These are phyloP conservation scores for Etheostoma spectabile DNA, from an alignment of 2,113 vertebrate genomes.

Conservation along the genomic window DNA sequence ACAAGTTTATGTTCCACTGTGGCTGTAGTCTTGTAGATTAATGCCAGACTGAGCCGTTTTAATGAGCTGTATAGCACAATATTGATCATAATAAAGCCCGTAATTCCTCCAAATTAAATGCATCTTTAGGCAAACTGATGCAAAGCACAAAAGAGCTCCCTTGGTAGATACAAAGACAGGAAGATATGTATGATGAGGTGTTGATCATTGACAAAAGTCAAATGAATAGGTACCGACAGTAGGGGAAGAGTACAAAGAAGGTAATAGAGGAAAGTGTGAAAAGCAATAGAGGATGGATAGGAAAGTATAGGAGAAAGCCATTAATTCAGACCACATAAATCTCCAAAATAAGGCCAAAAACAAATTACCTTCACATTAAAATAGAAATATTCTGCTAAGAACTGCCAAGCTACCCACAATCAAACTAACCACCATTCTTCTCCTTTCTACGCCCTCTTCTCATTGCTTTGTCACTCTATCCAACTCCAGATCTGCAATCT, in stretches of 20 bases:
- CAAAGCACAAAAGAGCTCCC: slow-evolving; percentile 17
- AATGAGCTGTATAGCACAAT: slow-evolving; percentile 51
- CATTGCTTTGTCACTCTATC: slow-evolving; percentile 44
- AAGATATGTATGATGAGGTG: slow-evolving; percentile 19
- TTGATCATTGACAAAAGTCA: neutral
- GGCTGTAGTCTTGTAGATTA: slow-evolving; percentile 29
- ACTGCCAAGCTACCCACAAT: slow-evolving; percentile 41
- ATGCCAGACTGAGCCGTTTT: slow-evolving; percentile 37
- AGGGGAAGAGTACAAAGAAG: slow-evolving; percentile 5
- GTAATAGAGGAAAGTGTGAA: slow-evolving; percentile 24
- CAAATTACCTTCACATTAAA: slow-evolving; percentile 22
- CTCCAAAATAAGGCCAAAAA: neutral
- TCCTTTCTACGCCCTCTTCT: slow-evolving; percentile 22
- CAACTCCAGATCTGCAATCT: slow-evolving; percentile 47
- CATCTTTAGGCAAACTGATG: slow-evolving; percentile 38
- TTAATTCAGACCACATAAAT: slow-evolving; percentile 19
- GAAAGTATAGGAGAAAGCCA: neutral
- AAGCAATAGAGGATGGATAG: neutral
- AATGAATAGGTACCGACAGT: neutral
- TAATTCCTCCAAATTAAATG: slow-evolving; percentile 54
- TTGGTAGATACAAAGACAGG: slow-evolving; percentile 5
- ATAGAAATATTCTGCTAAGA: slow-evolving; percentile 30
- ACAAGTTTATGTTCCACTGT: slow-evolving; percentile 41
- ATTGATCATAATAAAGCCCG: slow-evolving; percentile 58
- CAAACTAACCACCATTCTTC: slow-evolving; percentile 42